Percentiles rank a stretch among this genome's conserved stretches.
phyloP scores from a whole-genome alignment of 2,113 vertebrate species.

The Corvus cornix region DNA sequence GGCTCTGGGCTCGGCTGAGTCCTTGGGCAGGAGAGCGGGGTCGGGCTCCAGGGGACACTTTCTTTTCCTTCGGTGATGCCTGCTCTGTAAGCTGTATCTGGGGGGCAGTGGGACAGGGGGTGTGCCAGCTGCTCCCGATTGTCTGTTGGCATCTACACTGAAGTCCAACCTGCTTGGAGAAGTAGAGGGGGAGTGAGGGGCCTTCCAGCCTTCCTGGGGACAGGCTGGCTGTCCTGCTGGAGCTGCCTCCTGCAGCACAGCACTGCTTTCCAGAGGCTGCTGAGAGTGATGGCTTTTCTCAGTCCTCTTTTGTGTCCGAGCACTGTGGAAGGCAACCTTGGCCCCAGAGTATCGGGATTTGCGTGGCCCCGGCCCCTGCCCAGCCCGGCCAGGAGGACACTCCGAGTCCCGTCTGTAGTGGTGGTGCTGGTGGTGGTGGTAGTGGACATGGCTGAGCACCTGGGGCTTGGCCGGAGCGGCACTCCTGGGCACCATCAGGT shows the following conservation, averaged over 20 bases:
- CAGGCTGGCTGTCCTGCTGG: neutral
- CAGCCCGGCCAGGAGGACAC: neutral
- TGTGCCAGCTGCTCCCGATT: neutral
- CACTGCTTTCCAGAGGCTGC: neutral
- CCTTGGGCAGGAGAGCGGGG: slow-evolving; percentile 73
- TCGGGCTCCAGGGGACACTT: slow-evolving; percentile 74
- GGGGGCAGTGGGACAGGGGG: slow-evolving; percentile 56
- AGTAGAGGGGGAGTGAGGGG: neutral
- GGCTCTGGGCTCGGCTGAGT: slow-evolving; percentile 75
- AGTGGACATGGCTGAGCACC: slow-evolving; percentile 90
- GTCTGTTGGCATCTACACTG: neutral
- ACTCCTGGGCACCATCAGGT: slow-evolving; percentile 77
- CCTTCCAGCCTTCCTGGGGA: neutral
- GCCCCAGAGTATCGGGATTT: slow-evolving; percentile 27
- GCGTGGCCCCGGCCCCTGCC: slow-evolving; percentile 10
- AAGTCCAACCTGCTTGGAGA: slow-evolving; percentile 1
- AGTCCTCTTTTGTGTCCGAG: slow-evolving; percentile 27
- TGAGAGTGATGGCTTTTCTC: slow-evolving; percentile 69
- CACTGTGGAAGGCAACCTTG: neutral
- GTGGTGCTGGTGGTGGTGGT: slow-evolving; percentile 94
- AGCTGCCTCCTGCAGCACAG: slow-evolving; percentile 67
- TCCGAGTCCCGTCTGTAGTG: slow-evolving; percentile 80
- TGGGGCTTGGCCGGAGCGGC: slow-evolving; percentile 70
- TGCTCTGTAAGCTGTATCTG: slow-evolving; percentile 63
- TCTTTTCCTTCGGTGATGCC: slow-evolving; percentile 78